Evolutionary conservation across 2,888 invertebrate species (phyloP), one percentile per base, ranked within the genome.

Genomic region (Creontiades dilutus): DNA sequence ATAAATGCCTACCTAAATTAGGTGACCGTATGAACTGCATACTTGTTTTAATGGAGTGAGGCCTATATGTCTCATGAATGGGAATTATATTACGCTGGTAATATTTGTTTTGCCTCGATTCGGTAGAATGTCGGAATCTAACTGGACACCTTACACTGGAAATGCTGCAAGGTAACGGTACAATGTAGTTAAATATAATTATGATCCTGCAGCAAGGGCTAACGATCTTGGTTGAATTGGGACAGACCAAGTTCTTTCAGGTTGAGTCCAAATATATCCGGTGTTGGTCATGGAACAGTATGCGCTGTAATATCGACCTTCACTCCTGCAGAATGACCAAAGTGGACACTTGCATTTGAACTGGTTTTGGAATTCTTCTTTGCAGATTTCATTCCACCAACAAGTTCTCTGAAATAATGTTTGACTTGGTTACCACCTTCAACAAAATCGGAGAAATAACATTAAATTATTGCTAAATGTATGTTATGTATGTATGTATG

Each of bases 341-440:
- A 96, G 95, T 0, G 98, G 98, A 92, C 98, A 98, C 93, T 96
- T 96, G 94, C 98, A 98, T 90, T 97, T 95, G 93, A 98, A 98
- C 92, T 96, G 94, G 92, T 95, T 96, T 93, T 97, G 97, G 93
- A 98, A 98, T 93, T 98, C 98, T 93, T 97, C 97, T 93, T 98
- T 98, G 94, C 98, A 98, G 23, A 97, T 96, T 94, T 98, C 98
- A 93, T 97, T 98, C 97, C 97, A 97, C 97, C 97, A 98, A 93
- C 98, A 98, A 86, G 97, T 97, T 93, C 98, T 95, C 98, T 97
- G 93, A 85, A 90, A 84, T 68, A 68, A 68, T 68, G 13, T 23
- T 5, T 1, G 0, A 68, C 23, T 68, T 68, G 52, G 11, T 52
- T 52, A 52, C 14, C 57, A 11, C 57, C 5, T 57, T 57, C n/a